Evolutionary conservation across 2,113 vertebrate species (phyloP), one percentile per base, ranked within the genome.

Genomic region (Barnardius zonarius): DNA sequence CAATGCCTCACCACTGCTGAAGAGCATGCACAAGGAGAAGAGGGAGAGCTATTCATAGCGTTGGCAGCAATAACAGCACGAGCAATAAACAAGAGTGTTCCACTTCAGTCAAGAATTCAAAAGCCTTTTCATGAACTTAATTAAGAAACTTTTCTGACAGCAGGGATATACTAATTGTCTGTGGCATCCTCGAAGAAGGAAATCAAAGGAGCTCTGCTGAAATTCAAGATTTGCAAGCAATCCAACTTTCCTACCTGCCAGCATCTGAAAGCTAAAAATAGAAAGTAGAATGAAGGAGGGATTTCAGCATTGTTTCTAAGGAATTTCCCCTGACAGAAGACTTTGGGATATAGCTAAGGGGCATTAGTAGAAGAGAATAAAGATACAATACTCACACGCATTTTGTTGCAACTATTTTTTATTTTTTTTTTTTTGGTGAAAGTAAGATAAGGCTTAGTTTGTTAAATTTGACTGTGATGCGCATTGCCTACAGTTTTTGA

Each of bases 131-230:
- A 76, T 92, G 92, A 92, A 91, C 93, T 93, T 97, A 97, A 96
- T 97, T 97, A 97, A 95, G 85, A 89, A 93, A 91, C 89, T 88
- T 96, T 89, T 44, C 84, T 97, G 95, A 92, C 96, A 96, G 88
- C 18, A 1, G 31, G 49, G 83, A 80, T 59, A 22, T 76, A 52
- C 46, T 92, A 93, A 92, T 97, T 96, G 92, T 89, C 84, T 96
- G 51, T 87, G 93, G 78, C 75, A 59, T 64, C 83, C 82, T 96
- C 12, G 2, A 89, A 92, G 59, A 82, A 46, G 24, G 77, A 94
- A 92, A 93, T 96, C 87, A 93, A 95, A 96, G 86, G 57, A 92
- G 11, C 69, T 86, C 49, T 62, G 41, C 74, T 82, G 73, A 95
- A 97, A 95, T 94, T 88, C 33, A 46, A 43, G 41, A 73, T 90